phyloP scores from a whole-genome alignment of 2,797 vertebrate species.

The Denticeps clupeoides region DNA sequence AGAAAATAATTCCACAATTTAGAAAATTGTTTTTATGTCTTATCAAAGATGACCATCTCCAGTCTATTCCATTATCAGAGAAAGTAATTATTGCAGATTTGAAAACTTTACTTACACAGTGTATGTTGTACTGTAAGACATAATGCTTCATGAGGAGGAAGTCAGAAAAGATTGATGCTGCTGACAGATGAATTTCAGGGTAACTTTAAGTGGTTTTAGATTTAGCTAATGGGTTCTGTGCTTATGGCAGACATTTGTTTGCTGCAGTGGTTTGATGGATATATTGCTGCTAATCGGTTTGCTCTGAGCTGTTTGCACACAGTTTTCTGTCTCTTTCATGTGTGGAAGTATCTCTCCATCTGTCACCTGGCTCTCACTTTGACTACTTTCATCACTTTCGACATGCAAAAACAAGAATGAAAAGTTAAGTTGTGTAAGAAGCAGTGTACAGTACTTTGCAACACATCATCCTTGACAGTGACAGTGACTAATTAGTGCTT shows the following conservation, averaged over 20 bases:
- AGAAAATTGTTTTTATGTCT: too few relatives aligned
- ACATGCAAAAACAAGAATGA: slow-evolving; percentile 1
- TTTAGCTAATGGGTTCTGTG: slow-evolving; percentile 35
- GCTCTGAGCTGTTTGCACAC: slow-evolving; percentile 33
- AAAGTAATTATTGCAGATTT: background rate
- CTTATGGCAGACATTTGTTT: slow-evolving; percentile 33
- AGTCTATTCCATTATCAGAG: too few relatives aligned
- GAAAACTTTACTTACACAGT: background rate
- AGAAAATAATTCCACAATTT: too few relatives aligned
- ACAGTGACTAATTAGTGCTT: too few relatives aligned
- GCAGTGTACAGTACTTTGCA: too few relatives aligned
- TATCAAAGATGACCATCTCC: too few relatives aligned
- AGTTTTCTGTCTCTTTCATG: slow-evolving; percentile 5
- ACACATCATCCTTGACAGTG: too few relatives aligned
- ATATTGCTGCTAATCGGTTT: slow-evolving; percentile 35
- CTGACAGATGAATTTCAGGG: slow-evolving; percentile 26
- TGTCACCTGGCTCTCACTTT: slow-evolving; percentile 16
- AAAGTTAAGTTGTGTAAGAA: background rate
- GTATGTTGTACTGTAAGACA: background rate
- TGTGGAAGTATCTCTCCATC: slow-evolving; percentile 28
- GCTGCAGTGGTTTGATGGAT: slow-evolving; percentile 29
- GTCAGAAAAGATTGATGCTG: slow-evolving; percentile 4
- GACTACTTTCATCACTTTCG: slow-evolving; percentile 2
- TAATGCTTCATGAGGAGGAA: background rate
- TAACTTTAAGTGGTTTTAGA: slow-evolving; percentile 27